Evolutionary conservation across 1,140 invertebrate species (phyloP).

Genomic region (Ladona fulva): DNA sequence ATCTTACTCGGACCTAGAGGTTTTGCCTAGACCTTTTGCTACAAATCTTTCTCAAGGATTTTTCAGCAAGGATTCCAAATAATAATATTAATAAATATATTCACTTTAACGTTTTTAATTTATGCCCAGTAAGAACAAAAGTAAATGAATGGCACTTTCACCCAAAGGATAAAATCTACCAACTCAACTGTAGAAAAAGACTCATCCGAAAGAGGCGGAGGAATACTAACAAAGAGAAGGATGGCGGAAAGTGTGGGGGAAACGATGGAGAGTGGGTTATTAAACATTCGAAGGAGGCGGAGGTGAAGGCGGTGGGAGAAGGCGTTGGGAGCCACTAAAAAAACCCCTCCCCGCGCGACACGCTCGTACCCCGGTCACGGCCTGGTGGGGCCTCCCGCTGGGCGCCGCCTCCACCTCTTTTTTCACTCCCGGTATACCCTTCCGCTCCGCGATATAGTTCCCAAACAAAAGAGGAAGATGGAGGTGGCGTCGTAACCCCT

Average conservation of each 20-base stretch:
- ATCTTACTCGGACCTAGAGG: too few relatives aligned
- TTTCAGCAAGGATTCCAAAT: too few relatives aligned
- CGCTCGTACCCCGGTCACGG: background rate
- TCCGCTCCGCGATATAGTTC: background rate
- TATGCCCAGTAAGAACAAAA: too few relatives aligned
- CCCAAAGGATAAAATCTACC: too few relatives aligned
- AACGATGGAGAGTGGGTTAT: background rate
- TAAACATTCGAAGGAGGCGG: background rate
- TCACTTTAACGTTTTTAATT: too few relatives aligned
- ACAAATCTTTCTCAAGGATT: too few relatives aligned
- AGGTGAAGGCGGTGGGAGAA: background rate
- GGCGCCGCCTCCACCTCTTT: background rate
- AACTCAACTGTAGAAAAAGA: too few relatives aligned
- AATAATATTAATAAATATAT: too few relatives aligned
- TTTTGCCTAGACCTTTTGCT: too few relatives aligned
- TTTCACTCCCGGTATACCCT: background rate
- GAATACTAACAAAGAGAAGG: too few relatives aligned
- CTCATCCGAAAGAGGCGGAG: too few relatives aligned
- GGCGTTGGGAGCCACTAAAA: background rate
- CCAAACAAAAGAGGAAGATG: background rate
- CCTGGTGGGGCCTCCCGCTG: background rate
- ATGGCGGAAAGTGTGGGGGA: background rate
- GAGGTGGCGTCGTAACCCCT: background rate
- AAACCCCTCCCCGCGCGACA: background rate
- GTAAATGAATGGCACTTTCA: too few relatives aligned